These are phyloP conservation scores for Drosophila picticornis DNA, from an alignment of 2,888 invertebrate genomes.

Conservation along the genomic window DNA sequence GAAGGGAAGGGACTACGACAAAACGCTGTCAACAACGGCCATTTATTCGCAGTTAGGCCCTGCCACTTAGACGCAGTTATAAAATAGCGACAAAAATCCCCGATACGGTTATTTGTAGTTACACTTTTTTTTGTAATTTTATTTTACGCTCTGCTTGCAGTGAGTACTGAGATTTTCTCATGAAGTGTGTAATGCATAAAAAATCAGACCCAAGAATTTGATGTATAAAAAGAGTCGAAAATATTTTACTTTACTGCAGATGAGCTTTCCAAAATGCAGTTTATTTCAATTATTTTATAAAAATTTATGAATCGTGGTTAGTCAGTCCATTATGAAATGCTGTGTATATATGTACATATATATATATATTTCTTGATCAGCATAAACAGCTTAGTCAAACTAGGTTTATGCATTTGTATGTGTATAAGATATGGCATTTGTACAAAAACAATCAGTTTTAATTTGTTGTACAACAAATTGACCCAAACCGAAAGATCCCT, in stretches of 20 bases:
- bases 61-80: conserved; percentile 64
- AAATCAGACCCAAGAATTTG: not conserved
- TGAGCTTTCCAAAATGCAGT: not conserved
- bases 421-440: not conserved
- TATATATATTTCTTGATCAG: not conserved
- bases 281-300: not conserved
- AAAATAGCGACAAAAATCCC: conserved; percentile 57
- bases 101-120: conserved; percentile 35
- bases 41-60: conserved; percentile 50
- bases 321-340: not conserved
- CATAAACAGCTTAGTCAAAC: not conserved
- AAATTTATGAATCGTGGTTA: not conserved
- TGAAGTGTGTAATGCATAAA: not conserved
- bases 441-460: not conserved
- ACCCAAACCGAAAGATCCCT: not conserved
- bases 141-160: conserved; percentile 25
- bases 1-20: conserved; percentile 55
- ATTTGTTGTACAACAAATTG: not conserved
- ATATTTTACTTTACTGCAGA: not conserved
- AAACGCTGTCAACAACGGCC: conserved; percentile 51
- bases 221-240: not conserved
- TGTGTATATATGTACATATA: not conserved
- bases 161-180: conserved; percentile 17
- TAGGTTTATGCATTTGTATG: not conserved
- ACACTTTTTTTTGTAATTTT: conserved; percentile 8